Base-by-base conservation (phyloP, 2,888 invertebrate species). In the Orchestes rusci region DNA sequence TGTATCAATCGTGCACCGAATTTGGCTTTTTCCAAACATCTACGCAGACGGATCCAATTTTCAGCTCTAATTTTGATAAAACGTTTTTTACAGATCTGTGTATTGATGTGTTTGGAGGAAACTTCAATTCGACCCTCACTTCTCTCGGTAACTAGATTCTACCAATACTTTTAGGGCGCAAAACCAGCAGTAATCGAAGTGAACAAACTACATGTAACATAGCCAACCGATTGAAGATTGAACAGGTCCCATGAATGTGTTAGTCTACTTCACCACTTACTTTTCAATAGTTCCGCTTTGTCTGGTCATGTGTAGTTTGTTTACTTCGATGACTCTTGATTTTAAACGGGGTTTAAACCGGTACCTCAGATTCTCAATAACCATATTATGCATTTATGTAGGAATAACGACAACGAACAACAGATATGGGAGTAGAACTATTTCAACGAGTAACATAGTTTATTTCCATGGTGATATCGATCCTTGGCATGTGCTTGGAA, bases 21-120 rank as follows among this genome's bases (percentile, higher is more conserved):
- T 96, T 95, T 64, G 95, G 94, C 17, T 96, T 88, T 68, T 96
- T 84, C 68, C 95, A 96, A 71, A 87, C 91, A 0, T 90, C 93
- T 0, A 79, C 81, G 0, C 76, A 73, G 3, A 70, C 72, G 43
- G 68, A 71, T 2, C 70, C 75, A 68, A 53, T 66, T 31, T 94
- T 94, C 63, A 87, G 91, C 0, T 72, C 83, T 59, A 69, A 74
- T 19, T 90, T 93, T 54, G 77, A 83, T 0, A 66, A 84, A 0
- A 76, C 83, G 44, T 93, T 85, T 66, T 93, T 83, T 59, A 72
- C 83, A 17, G 73, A 83, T 50, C 87, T 89, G 61, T 95, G 94
- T 62, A 67, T 71, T 54, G 93, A 93, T 63, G 76, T 93, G 38
- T 94, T 82, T 66, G 90, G 88, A 0, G 65, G 74, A n/a, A 77